phyloP scores from a whole-genome alignment of 2,113 vertebrate species.

The Megaleporinus macrocephalus region DNA sequence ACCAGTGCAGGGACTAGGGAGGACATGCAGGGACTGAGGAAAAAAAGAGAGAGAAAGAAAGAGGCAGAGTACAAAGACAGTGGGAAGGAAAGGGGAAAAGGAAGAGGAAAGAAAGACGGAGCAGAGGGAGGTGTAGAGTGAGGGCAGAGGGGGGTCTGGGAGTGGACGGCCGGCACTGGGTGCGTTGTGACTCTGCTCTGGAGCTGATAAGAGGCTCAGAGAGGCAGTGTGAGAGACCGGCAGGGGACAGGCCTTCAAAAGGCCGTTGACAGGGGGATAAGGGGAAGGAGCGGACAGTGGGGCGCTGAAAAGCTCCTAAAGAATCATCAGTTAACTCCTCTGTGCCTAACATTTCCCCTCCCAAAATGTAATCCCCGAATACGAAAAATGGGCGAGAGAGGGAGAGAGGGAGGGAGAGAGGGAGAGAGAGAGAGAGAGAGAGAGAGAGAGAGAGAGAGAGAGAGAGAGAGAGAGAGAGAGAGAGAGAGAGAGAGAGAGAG shows the following conservation, averaged over 20 bases:
- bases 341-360: not conserved
- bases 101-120: not conserved
- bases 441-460: slow-evolving; percentile 9
- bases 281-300: not conserved
- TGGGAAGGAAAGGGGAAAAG: not conserved
- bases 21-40: not conserved
- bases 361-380: not conserved
- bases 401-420: not conserved
- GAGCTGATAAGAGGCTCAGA: slow-evolving; percentile 56
- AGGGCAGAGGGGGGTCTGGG: slow-evolving; percentile 3
- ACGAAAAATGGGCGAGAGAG: not conserved
- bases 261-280: slow-evolving; percentile 1
- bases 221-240: slow-evolving; percentile 31
- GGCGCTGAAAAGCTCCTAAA: slow-evolving; percentile 29
- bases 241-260: slow-evolving; percentile 32
- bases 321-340: not conserved
- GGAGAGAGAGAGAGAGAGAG: not conserved
- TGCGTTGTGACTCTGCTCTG: slow-evolving; percentile 41
- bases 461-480: not conserved
- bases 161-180: slow-evolving; percentile 6
- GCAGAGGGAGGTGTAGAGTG: not conserved
- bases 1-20: not conserved
- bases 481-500: not conserved
- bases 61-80: not conserved
- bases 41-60: not conserved